Base-by-base conservation (phyloP, 2,888 invertebrate genomes). In the Chromoteleia sp. region DNA sequence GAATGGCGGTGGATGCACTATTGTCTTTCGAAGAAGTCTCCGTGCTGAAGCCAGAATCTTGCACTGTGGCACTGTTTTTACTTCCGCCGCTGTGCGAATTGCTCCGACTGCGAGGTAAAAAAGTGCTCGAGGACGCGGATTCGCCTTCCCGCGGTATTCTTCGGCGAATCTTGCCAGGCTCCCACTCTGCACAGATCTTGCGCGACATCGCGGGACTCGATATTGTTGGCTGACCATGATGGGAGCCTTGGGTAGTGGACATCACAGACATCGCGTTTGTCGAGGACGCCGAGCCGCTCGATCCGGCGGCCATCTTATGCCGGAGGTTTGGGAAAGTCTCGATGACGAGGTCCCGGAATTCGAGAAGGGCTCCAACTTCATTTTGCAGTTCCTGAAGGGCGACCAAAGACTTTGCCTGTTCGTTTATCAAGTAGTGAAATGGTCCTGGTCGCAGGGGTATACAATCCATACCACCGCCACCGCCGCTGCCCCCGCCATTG, bases 301-400 rank as follows among this genome's bases (percentile, higher is more conserved):
- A 93, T 89, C 94, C 93, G 87, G 95, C 94, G 90, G 95, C 95
- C 95, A 97, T 95, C 94, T 97, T 97, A 91, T 95, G 95, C 92
- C 97, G 96, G 92, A 97, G 94, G 93, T 97, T 96, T 89, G 97
- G 97, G 93, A 97, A 97, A 90, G 97, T 96, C 94, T 97, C 97
- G 95, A 97, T 97, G 94, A 97, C 97, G 94, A 97, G 95, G 93
- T 97, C 97, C 93, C 97, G 96, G 93, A 97, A 97, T 94, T 97
- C 97, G 93, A 97, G 94, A 88, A 97, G 93, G 88, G 97, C 97
- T 85, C 97, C 97, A 93, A 97, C 97, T 94, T 97, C 97, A 95
- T 97, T 96, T 95, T 97, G 97, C 92, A 97, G 94, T 93, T 97
- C 97, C 94, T 97, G 97, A 92, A 97, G 93, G 84, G 95, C 96